These are phyloP conservation scores for Centropristis striata DNA, from an alignment of 2,113 vertebrate species.

Conservation along the genomic window DNA sequence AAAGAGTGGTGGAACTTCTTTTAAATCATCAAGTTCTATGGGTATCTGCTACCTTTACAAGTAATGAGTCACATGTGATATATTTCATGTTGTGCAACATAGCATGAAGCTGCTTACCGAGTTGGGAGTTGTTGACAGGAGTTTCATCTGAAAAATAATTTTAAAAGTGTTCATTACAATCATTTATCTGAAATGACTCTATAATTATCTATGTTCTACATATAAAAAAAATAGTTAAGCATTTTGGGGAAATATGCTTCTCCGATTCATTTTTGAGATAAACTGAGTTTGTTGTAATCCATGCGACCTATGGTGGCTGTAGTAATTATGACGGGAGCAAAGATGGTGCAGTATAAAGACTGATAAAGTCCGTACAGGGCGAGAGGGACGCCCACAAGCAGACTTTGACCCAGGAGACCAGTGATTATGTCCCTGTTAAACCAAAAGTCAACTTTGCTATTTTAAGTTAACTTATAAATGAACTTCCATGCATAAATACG, in stretches of 20 bases:
- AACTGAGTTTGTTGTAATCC: too few relatives aligned
- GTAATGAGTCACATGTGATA: background rate
- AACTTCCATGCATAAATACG: too few relatives aligned
- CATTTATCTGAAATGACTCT: background rate
- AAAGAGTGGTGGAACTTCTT: background rate
- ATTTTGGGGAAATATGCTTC: background rate
- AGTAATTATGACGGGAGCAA: too few relatives aligned
- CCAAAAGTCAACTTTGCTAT: too few relatives aligned
- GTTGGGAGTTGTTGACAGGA: slow-evolving; percentile 93
- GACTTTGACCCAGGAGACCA: too few relatives aligned
- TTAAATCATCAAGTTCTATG: slow-evolving; percentile 26
- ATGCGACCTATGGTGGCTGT: too few relatives aligned
- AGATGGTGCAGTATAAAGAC: too few relatives aligned
- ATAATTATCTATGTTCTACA: background rate
- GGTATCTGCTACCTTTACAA: background rate
- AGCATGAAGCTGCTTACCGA: slow-evolving; percentile 87
- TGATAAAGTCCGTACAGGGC: too few relatives aligned
- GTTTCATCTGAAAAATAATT: slow-evolving; percentile 90
- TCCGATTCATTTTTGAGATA: background rate
- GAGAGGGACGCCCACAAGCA: too few relatives aligned
- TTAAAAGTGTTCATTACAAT: slow-evolving; percentile 4
- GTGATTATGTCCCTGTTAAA: too few relatives aligned
- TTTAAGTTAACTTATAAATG: too few relatives aligned
- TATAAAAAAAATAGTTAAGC: background rate
- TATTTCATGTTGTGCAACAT: slow-evolving; percentile 8